phyloP scores from a whole-genome alignment of 1,140 invertebrate species.

The Eumaeus atala region DNA sequence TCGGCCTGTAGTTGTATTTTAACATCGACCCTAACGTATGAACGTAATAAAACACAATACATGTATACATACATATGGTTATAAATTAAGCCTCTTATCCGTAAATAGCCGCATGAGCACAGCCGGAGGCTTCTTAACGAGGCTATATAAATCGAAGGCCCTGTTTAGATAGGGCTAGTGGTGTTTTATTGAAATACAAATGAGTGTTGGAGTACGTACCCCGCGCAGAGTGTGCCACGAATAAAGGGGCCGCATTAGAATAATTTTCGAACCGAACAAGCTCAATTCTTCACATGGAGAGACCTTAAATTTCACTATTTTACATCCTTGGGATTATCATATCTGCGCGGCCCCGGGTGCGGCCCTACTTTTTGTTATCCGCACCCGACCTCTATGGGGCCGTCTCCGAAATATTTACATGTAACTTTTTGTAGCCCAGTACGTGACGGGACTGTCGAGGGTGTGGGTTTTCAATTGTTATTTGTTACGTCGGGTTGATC shows the following conservation, averaged over 20 bases:
- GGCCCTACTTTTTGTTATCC: constrained; percentile 63
- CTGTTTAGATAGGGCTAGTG: constrained; percentile 70
- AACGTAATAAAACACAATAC: too few species aligned
- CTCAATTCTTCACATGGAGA: constrained; percentile 72
- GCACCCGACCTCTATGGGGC: constrained; percentile 62
- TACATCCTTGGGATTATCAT: constrained; percentile 72
- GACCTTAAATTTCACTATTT: constrained; percentile 73
- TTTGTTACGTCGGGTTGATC: background rate
- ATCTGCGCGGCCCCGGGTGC: constrained; percentile 56
- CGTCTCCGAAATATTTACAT: constrained; percentile 71
- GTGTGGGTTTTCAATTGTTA: constrained; percentile 18
- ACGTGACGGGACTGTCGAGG: constrained; percentile 66
- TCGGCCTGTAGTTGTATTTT: too few species aligned
- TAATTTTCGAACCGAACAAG: constrained; percentile 65
- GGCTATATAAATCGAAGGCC: constrained; percentile 41
- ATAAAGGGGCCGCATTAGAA: constrained; percentile 72
- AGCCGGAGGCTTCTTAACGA: constrained; percentile 25
- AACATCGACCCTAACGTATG: too few species aligned
- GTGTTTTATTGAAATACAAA: constrained; percentile 73
- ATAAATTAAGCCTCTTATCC: constrained; percentile 7
- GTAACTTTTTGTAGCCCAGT: constrained; percentile 66
- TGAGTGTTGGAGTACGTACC: constrained; percentile 56
- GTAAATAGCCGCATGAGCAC: constrained; percentile 13
- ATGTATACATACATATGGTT: too few species aligned
- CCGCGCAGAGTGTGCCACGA: constrained; percentile 59